Base-by-base conservation (phyloP, 1,140 invertebrate genomes). In the Apocrypta bakeri region DNA sequence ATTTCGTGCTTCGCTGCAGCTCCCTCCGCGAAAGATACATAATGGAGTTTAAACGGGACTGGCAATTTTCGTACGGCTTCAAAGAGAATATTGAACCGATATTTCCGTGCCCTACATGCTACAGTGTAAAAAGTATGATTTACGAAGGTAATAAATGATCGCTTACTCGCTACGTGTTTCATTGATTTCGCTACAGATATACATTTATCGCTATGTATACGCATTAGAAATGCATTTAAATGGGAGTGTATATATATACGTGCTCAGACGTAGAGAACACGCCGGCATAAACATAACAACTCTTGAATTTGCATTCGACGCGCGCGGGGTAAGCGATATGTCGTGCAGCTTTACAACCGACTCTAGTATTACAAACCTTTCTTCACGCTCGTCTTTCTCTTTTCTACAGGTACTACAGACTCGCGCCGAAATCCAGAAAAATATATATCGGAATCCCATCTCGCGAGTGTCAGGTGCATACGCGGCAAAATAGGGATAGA, bases 391-490 rank as follows among this genome's bases (percentile, higher is more conserved):
- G 21, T 56, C 48, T 56, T 4, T 56, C 21, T 56, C 21, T n/a
- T n/a, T 17, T n/a, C 48, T 7, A 17, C 17, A n/a, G 6, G 14
- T 17, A 21, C 3, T 21, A 56, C 48, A 3, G 17, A 7, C 17
- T 17, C 48, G 6, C 48, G 7, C 48, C 63, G 63, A 66, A 66
- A 66, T 66, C 63, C 63, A 12, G 8, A 2, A 9, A 29, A 29
- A 66, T 66, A n/a, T n/a, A 66, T 9, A 66, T 25, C 63, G 63
- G 12, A 29, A 66, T 27, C 25, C 25, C 63, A 66, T 66, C 14
- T 66, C 14, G 11, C 63, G 63, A 8, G 63, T 66, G 63, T 66
- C 63, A 66, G 27, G 63, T 29, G 68, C 68, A 71, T 9, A 71
- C 31, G 27, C 68, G 21, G 48, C 48, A 56, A 56, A 56, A 27